Evolutionary conservation across 2,113 vertebrate genomes (phyloP).

Genomic region (Otis tarda): DNA sequence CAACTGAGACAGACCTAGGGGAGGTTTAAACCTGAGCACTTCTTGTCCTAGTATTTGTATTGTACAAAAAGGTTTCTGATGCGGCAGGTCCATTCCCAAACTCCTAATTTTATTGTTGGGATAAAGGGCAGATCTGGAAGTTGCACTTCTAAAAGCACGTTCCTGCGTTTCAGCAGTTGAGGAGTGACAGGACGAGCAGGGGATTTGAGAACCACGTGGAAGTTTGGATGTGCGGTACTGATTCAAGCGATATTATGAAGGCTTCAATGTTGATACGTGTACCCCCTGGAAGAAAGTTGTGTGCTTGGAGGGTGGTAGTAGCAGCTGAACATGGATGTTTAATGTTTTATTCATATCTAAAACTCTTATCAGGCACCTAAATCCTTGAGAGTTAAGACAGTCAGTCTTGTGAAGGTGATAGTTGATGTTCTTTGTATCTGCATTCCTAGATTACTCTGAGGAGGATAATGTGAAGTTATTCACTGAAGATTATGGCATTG

Average conservation of each 20-base stretch:
- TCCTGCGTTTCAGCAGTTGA: fast-evolving
- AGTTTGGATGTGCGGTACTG: fast-evolving
- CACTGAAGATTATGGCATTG: slow-evolving; percentile 8
- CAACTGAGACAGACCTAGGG: background rate
- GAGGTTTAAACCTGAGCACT: background rate
- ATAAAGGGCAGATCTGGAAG: background rate
- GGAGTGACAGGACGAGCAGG: background rate
- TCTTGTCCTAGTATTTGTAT: background rate
- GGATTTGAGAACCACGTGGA: fast-evolving
- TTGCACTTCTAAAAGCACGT: background rate
- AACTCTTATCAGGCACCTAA: background rate
- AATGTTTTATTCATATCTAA: background rate
- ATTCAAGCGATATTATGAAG: fast-evolving
- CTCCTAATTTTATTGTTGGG: background rate
- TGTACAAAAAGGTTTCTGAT: background rate
- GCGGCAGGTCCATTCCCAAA: background rate
- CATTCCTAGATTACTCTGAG: slow-evolving; percentile 45
- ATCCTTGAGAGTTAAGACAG: background rate
- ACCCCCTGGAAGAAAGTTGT: background rate
- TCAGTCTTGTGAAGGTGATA: background rate
- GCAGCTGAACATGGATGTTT: background rate
- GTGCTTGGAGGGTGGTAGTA: background rate
- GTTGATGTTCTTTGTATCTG: slow-evolving; percentile 4
- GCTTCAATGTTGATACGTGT: background rate
- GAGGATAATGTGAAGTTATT: background rate